These are phyloP conservation scores for Lampropteryx suffumata DNA, from an alignment of 2,888 invertebrate genomes.

Conservation along the genomic window DNA sequence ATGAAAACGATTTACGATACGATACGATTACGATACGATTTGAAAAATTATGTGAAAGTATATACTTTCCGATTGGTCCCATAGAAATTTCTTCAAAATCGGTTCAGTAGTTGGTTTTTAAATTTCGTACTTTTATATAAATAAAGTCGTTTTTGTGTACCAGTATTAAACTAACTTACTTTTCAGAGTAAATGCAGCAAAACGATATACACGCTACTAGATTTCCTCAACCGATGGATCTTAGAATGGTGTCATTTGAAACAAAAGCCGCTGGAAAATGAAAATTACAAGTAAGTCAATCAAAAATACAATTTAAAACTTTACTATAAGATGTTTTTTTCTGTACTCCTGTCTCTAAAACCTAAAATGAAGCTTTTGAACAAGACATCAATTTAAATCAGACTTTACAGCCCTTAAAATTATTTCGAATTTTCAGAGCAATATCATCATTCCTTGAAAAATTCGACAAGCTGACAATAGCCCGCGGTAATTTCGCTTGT, in stretches of 20 bases:
- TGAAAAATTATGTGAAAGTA: too few relatives aligned
- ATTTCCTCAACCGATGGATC: slow-evolving; percentile 90
- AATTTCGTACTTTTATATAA: too few relatives aligned
- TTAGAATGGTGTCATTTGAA: slow-evolving; percentile 83
- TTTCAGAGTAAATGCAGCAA: slow-evolving; percentile 85
- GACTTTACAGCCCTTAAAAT: neutral
- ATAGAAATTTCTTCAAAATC: too few relatives aligned
- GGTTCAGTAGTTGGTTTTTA: too few relatives aligned
- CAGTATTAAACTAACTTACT: too few relatives aligned
- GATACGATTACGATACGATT: too few relatives aligned
- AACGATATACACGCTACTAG: slow-evolving; percentile 87
- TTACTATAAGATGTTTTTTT: neutral
- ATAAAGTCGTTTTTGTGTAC: too few relatives aligned
- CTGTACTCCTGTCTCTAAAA: neutral
- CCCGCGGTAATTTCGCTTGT: slow-evolving; percentile 88
- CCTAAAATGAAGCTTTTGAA: neutral
- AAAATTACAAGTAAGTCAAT: slow-evolving; percentile 68
- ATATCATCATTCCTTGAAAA: slow-evolving; percentile 65
- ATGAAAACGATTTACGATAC: too few relatives aligned
- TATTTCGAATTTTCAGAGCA: slow-evolving; percentile 47
- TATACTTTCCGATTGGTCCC: too few relatives aligned
- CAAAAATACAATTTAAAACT: neutral
- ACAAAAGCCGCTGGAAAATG: slow-evolving; percentile 64
- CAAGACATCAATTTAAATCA: neutral
- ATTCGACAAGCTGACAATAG: slow-evolving; percentile 86